Evolutionary conservation across 2,113 vertebrate genomes (phyloP), one percentile per base, ranked within the genome.

Genomic region (Stegastes partitus): DNA sequence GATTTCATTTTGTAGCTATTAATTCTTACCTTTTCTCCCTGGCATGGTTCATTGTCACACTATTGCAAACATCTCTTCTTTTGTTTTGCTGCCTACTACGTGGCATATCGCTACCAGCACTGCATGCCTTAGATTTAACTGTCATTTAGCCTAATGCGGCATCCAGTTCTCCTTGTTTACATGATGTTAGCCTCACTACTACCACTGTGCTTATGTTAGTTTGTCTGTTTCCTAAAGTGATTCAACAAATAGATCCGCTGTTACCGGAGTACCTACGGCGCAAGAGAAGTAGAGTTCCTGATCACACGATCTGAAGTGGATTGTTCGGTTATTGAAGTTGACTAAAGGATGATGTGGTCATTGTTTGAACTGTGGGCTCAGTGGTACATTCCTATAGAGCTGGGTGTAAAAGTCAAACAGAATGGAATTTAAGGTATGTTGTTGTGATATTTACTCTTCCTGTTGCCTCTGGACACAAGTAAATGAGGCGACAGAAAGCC

Each of bases 1-100:
- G 74, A 64, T 89, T 90, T 91, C 93, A 90, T 87, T 95, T 95
- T 94, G 94, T 94, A 93, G 64, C 91, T 89, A 94, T 95, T 94
- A 94, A 93, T 94, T 90, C 79, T 68, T 89, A 94, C 93, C 93
- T 95, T 34, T 94, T 93, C 84, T 92, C 79, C 63, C 80, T 85
- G 65, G 76, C 90, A 85, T 76, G 71, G 78, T 53, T 83, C 72
- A 67, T 85, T 93, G 87, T 91, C 77, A 88, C 84, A 82, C 64
- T 42, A 86, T 59, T 88, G 87, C 81, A 91, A 90, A 93, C 90
- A 90, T 87, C 81, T 64, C 51, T 83, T 28, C 79, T 87, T 93
- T 90, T 89, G 83, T 92, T 91, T 88, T 73, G 51, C 72, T 86
- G 87, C 80, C 87, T 89, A 19, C 81, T 58, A 44, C 64, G 71